Conservation (phyloP, 2,113 vertebrate genomes). For the Poicephalus gulielmi region DNA sequence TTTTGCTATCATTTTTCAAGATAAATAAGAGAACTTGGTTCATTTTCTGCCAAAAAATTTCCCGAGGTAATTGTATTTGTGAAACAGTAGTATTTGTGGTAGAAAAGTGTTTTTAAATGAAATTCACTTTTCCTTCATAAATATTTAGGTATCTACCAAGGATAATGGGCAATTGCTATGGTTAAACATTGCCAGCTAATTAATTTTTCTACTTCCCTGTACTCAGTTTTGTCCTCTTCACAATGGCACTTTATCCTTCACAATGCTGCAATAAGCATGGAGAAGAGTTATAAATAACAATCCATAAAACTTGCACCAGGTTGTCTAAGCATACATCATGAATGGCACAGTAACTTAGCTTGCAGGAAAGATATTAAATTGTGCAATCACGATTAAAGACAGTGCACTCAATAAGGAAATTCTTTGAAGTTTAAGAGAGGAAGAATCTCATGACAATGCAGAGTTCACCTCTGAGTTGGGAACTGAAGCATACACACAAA, state of each 20-base stretch:
- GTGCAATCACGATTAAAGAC: constrained; percentile 24
- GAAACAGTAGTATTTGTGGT: background rate
- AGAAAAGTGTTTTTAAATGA: background rate
- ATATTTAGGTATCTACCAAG: background rate
- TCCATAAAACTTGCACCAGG: constrained; percentile 8
- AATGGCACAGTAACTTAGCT: background rate
- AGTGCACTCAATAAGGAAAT: background rate
- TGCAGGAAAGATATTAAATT: background rate
- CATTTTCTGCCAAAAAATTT: background rate
- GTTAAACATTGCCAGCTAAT: background rate
- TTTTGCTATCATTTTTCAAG: background rate
- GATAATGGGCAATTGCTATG: background rate
- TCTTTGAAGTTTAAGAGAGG: background rate
- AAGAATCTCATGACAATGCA: background rate
- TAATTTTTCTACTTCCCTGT: background rate
- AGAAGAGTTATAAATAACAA: background rate
- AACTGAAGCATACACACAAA: background rate
- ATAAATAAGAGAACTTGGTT: background rate
- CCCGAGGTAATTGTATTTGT: background rate
- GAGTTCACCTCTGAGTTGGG: background rate
- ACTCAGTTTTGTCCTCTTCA: background rate
- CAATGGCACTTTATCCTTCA: background rate
- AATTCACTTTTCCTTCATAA: rapidly evolving
- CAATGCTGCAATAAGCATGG: background rate
- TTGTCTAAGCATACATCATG: background rate